These are phyloP conservation scores for Sinocyclocheilus anophthalmus DNA, from an alignment of 2,113 vertebrate genomes.

Conservation along the genomic window DNA sequence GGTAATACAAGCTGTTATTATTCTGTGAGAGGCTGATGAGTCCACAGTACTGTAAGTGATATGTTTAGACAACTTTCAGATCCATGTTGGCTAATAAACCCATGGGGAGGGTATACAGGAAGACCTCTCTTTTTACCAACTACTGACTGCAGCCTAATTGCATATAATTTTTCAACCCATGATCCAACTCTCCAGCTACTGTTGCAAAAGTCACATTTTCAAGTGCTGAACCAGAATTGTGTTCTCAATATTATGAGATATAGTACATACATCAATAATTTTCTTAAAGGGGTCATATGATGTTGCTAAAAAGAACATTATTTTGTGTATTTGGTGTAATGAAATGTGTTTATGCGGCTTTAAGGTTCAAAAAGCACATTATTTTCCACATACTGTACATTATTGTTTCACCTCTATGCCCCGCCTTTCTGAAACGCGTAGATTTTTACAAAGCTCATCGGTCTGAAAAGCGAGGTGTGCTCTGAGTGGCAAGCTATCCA, in stretches of 20 bases:
- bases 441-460: too few relatives aligned
- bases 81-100: constrained; percentile 21
- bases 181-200: background rate
- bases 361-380: too few relatives aligned
- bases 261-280: background rate
- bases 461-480: too few relatives aligned
- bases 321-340: too few relatives aligned
- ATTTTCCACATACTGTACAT: too few relatives aligned
- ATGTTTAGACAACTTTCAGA: constrained; percentile 32
- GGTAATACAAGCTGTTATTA: background rate
- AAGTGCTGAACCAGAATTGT: background rate
- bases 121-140: background rate
- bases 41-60: constrained; percentile 29
- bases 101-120: background rate
- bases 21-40: background rate
- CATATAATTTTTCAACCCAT: background rate
- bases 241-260: background rate
- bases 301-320: too few relatives aligned
- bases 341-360: too few relatives aligned
- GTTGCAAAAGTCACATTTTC: constrained; percentile 2
- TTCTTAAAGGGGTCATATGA: background rate
- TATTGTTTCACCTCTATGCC: too few relatives aligned
- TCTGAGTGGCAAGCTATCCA: too few relatives aligned
- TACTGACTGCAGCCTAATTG: constrained; percentile 16
- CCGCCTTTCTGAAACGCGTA: too few relatives aligned